Conservation (phyloP, 2,113 vertebrate genomes). For the Epinephelus fuscoguttatus region DNA sequence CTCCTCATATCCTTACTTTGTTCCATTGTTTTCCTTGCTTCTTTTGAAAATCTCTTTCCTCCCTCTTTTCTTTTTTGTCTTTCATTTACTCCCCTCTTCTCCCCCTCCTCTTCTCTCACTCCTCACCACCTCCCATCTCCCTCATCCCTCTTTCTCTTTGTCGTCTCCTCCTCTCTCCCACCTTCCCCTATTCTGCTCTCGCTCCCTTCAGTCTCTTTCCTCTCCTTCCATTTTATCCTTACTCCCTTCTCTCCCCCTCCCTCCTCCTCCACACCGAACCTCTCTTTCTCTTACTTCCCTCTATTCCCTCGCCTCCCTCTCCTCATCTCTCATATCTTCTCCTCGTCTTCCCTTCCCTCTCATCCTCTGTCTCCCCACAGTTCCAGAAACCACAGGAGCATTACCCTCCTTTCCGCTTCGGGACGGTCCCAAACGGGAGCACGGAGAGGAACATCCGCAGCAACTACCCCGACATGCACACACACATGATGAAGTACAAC, state of each 20-base stretch:
- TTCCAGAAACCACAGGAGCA: constrained; percentile 98
- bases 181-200: constrained; percentile 21
- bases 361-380: constrained; percentile 76
- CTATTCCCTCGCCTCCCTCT: constrained; percentile 11
- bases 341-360: not conserved
- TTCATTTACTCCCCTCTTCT: not conserved
- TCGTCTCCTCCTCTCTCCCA: not conserved
- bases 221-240: constrained; percentile 8
- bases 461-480: constrained; percentile 99
- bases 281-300: not conserved
- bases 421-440: constrained; percentile 98
- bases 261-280: not conserved
- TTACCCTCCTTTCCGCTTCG: constrained; percentile 97
- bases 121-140: not conserved
- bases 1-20: not conserved
- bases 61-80: no score
- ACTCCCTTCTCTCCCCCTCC: not conserved
- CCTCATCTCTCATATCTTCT: constrained; percentile 37
- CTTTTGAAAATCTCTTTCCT: not conserved
- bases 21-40: not conserved
- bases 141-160: not conserved
- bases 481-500: constrained; percentile 98
- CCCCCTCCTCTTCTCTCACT: not conserved
- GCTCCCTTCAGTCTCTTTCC: constrained; percentile 41
- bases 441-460: constrained; percentile 98